Evolutionary conservation across 2,797 vertebrate species (phyloP), one percentile per base, ranked within the genome.

Genomic region (Tenualosa thibaudeaui): DNA sequence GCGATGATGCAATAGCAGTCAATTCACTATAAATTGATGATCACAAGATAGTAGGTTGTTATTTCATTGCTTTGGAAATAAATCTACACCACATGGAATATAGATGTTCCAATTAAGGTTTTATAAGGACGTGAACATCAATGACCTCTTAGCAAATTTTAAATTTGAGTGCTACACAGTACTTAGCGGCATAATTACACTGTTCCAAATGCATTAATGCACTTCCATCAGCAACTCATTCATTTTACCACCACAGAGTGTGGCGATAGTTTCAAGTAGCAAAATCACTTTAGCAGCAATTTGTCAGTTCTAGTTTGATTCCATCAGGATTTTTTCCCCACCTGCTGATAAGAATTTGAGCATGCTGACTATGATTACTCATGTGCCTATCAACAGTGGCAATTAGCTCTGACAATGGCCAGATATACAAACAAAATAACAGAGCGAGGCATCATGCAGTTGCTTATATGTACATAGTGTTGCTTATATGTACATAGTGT

Each of bases 391-490:
- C 31, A 75, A 75, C 37, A 75, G 1, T 19, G 68, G 15, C 68
- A 43, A 40, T 75, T 78, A 78, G 71, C 71, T 78, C 46, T 78
- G 71, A 78, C 37, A 78, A 43, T 46, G 17, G 17, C 71, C 37
- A 8, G 43, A 78, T 17, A 78, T 46, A 78, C 17, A 22, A 40
- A 78, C 71, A 46, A 19, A 78, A 46, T 40, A 17, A 46, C 37
- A 46, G 71, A 22, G 22, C 22, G 8, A 22, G 26, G 17, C 12
- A 71, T 71, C 31, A 71, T 22, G 26, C 12, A 6, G 37, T 22
- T 22, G 71, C 37, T 2, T 46, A 62, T 46, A 37, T 71, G 24
- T 22, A n/a, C 31, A 31, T 31, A 31, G 31, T 31, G 8, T 7
- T 51, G 8, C 37, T 2, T 46, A 62, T 46, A 37, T 71, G 24